Evolutionary conservation across 1,140 invertebrate species (phyloP).

Genomic region (Drosophila obscura): DNA sequence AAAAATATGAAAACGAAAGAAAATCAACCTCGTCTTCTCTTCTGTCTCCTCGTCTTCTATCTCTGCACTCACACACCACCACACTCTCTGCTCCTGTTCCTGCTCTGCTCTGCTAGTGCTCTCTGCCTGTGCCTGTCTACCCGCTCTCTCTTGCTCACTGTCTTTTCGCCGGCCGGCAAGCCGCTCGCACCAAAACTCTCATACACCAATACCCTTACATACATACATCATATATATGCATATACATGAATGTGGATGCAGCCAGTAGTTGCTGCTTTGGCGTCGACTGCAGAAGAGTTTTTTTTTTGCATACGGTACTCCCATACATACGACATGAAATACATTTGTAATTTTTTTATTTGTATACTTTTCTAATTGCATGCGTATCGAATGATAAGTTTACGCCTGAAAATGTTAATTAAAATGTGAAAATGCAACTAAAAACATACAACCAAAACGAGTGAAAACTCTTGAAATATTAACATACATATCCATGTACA

Average conservation of each 20-base stretch:
- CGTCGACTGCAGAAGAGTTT: no score
- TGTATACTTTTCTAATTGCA: constrained; percentile 73
- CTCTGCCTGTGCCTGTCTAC: not conserved
- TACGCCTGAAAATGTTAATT: constrained; percentile 77
- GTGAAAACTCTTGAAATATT: constrained; percentile 9
- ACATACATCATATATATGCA: constrained; percentile 17
- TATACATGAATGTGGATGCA: not conserved
- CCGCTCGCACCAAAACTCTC: constrained; percentile 12
- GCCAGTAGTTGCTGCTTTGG: no score
- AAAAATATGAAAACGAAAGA: constrained; percentile 79
- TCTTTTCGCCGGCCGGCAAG: constrained; percentile 66
- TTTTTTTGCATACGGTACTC: no score
- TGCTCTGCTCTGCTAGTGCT: constrained; percentile 22
- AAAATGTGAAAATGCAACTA: constrained; percentile 74
- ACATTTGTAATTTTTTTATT: constrained; percentile 37
- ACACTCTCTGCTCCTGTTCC: constrained; percentile 5
- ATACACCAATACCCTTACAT: constrained; percentile 9
- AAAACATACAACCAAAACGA: constrained; percentile 21
- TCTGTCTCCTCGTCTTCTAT: constrained; percentile 5
- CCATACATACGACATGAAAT: constrained; percentile 23
- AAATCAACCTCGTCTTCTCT: constrained; percentile 69
- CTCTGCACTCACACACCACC: not conserved
- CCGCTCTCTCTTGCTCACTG: constrained; percentile 7
- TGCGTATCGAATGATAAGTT: constrained; percentile 66
- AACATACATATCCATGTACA: not conserved